Evolutionary conservation across 2,113 vertebrate genomes (phyloP), one percentile per base, ranked within the genome.

Genomic region (Strix aluco): DNA sequence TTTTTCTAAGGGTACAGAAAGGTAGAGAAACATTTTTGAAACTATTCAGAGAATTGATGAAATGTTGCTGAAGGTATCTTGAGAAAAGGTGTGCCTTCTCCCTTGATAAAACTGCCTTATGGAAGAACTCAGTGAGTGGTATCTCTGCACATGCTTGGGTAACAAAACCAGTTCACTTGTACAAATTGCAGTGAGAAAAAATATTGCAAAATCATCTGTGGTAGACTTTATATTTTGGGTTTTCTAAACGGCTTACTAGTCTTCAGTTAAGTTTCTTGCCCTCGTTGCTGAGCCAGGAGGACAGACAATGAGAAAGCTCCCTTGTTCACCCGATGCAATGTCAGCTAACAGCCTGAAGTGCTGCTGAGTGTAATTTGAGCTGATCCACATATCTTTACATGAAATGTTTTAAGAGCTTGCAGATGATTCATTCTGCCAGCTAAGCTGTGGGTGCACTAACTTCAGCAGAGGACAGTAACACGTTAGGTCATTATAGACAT

Each of bases 351-450:
- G 63, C 69, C 82, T 15, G 5, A 62, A 54, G 55, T 81, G 63
- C 84, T 87, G 42, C 42, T 63, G 61, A 38, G n/a, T 49, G 65
- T 66, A 27, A 38, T 74, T 38, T 66, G 78, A 87, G 46, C 51
- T 88, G 54, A 83, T 77, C 30, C 67, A 30, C 0, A 0, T 30
- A 57, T 34, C 10, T 83, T 59, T 61, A 32, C 47, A 23, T 46
- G 12, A 67, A 59, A 63, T n/a, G 18, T 8, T 4, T 66, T 71
- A 66, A 74, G 55, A 86, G 57, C 38, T 74, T 73, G 29, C 51
- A 89, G 61, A 29, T 93, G 42, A 94, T 63, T 94, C 77, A 63
- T 90, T 94, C 52, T 88, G 74, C 52, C 47, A 87, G 42, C n/a
- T 59, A 75, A 92, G 2, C 9, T 51, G 25, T 58, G 26, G 44